Conservation (phyloP, 2,888 invertebrate genomes). For the Xestoiulus laeticollis region DNA sequence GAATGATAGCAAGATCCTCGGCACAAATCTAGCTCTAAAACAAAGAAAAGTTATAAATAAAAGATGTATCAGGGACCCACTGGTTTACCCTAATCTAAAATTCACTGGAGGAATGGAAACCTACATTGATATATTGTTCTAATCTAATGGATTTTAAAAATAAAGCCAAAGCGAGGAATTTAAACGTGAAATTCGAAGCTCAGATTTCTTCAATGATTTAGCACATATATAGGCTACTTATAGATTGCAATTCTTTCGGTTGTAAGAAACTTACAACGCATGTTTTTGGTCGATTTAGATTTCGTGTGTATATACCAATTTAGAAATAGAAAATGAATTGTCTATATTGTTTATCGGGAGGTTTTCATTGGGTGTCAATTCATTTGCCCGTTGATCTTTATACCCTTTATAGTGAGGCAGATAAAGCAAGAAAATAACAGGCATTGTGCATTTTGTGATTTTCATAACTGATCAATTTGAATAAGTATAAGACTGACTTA, state of each 20-base stretch:
- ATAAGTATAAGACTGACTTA: too few species aligned
- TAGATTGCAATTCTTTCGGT: neutral
- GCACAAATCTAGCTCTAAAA: conserved; percentile 41
- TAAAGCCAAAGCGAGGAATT: conserved; percentile 39
- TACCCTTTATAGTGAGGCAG: neutral
- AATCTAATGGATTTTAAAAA: conserved; percentile 43
- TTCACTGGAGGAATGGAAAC: conserved; percentile 35
- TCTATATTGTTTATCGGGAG: too few species aligned
- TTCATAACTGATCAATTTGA: too few species aligned
- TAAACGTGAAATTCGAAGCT: conserved; percentile 39
- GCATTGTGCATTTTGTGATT: too few species aligned
- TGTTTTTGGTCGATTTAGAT: neutral
- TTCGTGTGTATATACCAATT: too few species aligned
- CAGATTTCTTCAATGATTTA: conserved; percentile 38
- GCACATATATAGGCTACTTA: conserved; percentile 39
- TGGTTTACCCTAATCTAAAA: conserved; percentile 41
- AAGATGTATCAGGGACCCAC: conserved; percentile 38
- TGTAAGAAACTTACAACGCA: neutral
- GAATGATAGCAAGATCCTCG: conserved; percentile 28
- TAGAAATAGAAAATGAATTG: too few species aligned
- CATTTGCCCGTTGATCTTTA: too few species aligned
- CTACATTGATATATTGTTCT: conserved; percentile 41
- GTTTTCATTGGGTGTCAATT: too few species aligned
- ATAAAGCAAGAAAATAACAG: too few species aligned
- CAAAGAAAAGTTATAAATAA: conserved; percentile 43